Conservation (phyloP, 2,888 invertebrate genomes). For the Perizoma flavofasciatum region DNA sequence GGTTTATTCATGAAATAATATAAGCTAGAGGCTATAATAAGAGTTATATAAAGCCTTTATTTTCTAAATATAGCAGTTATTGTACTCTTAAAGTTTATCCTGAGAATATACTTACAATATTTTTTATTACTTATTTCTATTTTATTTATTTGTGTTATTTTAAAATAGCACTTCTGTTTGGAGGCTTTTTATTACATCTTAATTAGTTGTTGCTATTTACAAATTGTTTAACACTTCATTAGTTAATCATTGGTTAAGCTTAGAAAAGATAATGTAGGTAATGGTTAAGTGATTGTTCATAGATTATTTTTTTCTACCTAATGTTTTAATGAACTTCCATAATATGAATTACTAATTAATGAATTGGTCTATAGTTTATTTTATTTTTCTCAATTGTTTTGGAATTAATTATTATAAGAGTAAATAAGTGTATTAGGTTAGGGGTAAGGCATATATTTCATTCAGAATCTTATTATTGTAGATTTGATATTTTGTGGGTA, state of each 20-base stretch:
- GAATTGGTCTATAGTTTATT: slow-evolving; percentile 35
- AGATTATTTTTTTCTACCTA: slow-evolving; percentile 32
- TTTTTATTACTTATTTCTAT: slow-evolving; percentile 56
- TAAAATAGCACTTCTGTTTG: slow-evolving; percentile 63
- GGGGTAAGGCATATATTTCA: slow-evolving; percentile 20
- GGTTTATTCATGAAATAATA: slow-evolving; percentile 40
- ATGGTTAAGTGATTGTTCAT: slow-evolving; percentile 35
- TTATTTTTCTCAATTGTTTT: slow-evolving; percentile 31
- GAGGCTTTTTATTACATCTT: slow-evolving; percentile 66
- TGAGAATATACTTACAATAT: slow-evolving; percentile 41
- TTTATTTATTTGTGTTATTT: slow-evolving; percentile 65
- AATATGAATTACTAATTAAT: slow-evolving; percentile 30
- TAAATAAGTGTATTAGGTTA: slow-evolving; percentile 25
- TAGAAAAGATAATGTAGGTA: slow-evolving; percentile 41
- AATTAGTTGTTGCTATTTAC: slow-evolving; percentile 78
- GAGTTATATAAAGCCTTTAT: slow-evolving; percentile 52
- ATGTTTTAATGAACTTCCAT: slow-evolving; percentile 21
- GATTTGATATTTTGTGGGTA: slow-evolving; percentile 33
- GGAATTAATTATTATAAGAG: slow-evolving; percentile 30
- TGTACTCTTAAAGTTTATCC: slow-evolving; percentile 56
- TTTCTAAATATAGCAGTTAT: slow-evolving; percentile 40
- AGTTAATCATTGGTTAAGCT: slow-evolving; percentile 56
- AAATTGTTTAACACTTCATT: slow-evolving; percentile 69
- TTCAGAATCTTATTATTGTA: slow-evolving; percentile 39
- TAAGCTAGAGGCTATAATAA: slow-evolving; percentile 61